Evolutionary conservation across 2,113 vertebrate genomes (phyloP).

Genomic region (Dinomys branickii): DNA sequence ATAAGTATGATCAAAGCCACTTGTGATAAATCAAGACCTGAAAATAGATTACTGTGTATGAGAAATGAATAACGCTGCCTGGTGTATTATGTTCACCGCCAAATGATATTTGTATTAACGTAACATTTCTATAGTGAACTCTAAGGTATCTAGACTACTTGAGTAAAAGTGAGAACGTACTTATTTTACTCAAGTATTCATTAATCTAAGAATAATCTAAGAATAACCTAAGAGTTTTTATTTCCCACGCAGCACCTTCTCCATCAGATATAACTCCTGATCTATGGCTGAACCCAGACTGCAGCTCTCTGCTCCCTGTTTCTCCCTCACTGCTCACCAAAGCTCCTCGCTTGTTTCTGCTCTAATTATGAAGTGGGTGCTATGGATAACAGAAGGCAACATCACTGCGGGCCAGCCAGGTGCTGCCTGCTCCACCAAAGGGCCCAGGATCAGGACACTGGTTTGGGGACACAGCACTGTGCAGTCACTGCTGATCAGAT

Average conservation of each 20-base stretch:
- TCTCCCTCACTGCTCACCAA: constrained; percentile 72
- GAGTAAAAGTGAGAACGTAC: constrained; percentile 82
- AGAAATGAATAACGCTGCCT: constrained; percentile 63
- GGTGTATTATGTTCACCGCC: constrained; percentile 72
- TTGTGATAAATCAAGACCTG: constrained; percentile 79
- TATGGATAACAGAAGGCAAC: background rate
- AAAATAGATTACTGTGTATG: constrained; percentile 57
- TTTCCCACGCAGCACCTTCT: constrained; percentile 59
- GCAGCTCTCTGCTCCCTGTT: background rate
- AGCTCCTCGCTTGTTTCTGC: constrained; percentile 77
- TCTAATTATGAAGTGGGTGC: constrained; percentile 74
- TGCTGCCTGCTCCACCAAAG: background rate
- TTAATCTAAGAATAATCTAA: no score
- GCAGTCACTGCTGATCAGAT: background rate
- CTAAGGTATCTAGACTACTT: constrained; percentile 78
- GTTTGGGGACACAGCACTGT: background rate
- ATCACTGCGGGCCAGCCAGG: background rate
- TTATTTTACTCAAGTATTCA: constrained; percentile 70
- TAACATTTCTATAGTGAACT: constrained; percentile 54
- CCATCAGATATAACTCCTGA: background rate
- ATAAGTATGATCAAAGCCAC: constrained; percentile 66
- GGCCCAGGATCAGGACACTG: background rate
- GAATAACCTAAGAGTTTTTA: constrained; percentile 70
- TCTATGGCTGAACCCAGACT: constrained; percentile 16
- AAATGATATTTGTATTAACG: constrained; percentile 76